Percentiles rank a stretch among this genome's conserved stretches.
Evolutionary conservation across 2,888 invertebrate genomes (phyloP).

Genomic region (Drosophila meridiana): DNA sequence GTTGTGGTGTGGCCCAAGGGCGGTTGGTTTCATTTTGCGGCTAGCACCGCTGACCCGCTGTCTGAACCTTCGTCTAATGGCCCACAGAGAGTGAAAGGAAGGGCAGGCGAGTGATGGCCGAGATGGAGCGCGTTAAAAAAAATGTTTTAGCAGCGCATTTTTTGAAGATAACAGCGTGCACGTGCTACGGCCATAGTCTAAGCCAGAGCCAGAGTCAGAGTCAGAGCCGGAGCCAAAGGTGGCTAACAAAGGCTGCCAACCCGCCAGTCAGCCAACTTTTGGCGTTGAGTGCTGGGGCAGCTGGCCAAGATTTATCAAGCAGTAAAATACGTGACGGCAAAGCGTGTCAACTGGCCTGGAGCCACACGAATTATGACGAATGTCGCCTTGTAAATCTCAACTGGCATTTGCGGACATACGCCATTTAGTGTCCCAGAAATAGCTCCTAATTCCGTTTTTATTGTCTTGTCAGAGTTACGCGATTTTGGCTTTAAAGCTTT

Average conservation of each 20-base stretch:
- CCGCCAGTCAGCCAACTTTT: constrained; percentile 6
- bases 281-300: constrained; percentile 62
- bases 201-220: not conserved
- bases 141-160: constrained; percentile 74
- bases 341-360: constrained; percentile 70
- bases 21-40: constrained; percentile 57
- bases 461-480: constrained; percentile 34
- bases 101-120: not conserved
- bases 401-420: constrained; percentile 50
- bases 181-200: constrained; percentile 51
- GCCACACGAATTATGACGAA: constrained; percentile 67
- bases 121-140: constrained; percentile 64
- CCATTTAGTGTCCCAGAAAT: constrained; percentile 29
- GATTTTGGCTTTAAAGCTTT: constrained; percentile 25
- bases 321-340: constrained; percentile 66
- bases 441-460: constrained; percentile 38
- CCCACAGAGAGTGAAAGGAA: not conserved
- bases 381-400: constrained; percentile 69
- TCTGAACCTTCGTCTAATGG: constrained; percentile 43
- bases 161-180: constrained; percentile 76
- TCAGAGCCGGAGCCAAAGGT: constrained; percentile 50
- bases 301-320: constrained; percentile 74
- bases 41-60: constrained; percentile 55
- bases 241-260: constrained; percentile 38
- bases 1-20: constrained; percentile 60